These are phyloP conservation scores for Smithornis capensis DNA, from an alignment of 2,113 vertebrate species.

Conservation along the genomic window DNA sequence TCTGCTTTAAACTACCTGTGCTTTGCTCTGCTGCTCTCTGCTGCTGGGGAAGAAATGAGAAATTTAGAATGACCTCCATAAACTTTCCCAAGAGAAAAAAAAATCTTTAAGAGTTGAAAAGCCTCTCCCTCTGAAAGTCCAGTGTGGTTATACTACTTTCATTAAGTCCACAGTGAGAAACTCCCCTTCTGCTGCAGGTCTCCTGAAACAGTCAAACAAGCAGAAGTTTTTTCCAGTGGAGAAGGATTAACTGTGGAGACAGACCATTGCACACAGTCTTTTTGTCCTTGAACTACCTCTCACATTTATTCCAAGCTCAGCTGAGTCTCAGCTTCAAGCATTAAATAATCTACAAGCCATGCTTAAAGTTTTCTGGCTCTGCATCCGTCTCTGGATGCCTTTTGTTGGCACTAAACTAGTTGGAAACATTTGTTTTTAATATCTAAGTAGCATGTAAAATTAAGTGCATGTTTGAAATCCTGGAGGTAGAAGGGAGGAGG, in stretches of 20 bases:
- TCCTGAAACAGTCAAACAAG: background rate
- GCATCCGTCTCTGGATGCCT: background rate
- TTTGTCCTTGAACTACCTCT: background rate
- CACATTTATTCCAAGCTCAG: background rate
- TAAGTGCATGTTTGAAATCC: background rate
- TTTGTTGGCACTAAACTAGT: background rate
- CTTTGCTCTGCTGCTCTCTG: background rate
- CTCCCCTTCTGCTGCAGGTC: background rate
- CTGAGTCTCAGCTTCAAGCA: background rate
- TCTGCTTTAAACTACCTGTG: background rate
- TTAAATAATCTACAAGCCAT: background rate
- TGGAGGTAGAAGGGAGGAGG: background rate
- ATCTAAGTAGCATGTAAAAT: background rate
- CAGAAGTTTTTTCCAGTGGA: background rate
- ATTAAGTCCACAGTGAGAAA: background rate
- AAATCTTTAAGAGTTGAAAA: background rate
- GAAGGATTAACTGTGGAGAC: background rate
- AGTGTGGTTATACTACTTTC: background rate
- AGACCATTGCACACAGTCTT: background rate
- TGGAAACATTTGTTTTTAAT: background rate
- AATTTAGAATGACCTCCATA: background rate
- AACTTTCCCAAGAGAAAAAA: background rate
- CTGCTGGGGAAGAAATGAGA: background rate
- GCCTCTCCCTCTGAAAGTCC: background rate
- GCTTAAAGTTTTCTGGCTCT: background rate